Base-by-base conservation (phyloP, 2,797 vertebrate species). In the Atherinosoma microstoma region DNA sequence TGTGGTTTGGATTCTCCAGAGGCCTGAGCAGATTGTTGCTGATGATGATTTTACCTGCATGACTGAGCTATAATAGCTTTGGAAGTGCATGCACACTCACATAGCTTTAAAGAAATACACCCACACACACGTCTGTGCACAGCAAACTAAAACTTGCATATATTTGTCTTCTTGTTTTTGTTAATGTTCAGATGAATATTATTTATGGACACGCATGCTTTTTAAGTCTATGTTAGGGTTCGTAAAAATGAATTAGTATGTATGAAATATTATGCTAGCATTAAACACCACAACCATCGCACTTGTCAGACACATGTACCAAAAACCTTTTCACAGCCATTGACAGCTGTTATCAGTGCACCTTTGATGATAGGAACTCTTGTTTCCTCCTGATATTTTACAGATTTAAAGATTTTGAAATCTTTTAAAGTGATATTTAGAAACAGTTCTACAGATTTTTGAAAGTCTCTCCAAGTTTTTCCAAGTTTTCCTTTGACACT, bases 31-130 rank as follows among this genome's bases (percentile, higher is more conserved):
- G 85, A 91, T 90, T 87, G 83, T 60, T 76, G 59, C 45, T 76
- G 84, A 84, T 91, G 87, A 91, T 90, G 81, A 82, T 65, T 90
- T 92, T 86, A 91, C 85, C 90, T 91, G 90, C 90, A 87, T 90
- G 87, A 82, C 74, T 90, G 88, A 87, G 81, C 84, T 64, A 79
- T 82, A 77, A 85, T 82, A 75, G 83, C 73, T 67, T 67, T 67
- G 20, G 36, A 67, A 51, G 24, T 56, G 51, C 51, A 27, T 27
- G 54, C 71, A 10, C 34, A 35, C 73, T 73, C 79, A 72, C 57
- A 64, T 64, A 57, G 40, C 35, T 51, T 27, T 11, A 35, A 63
- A 59, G 35, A 54, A 59, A 24, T 4, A 45, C 16, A 20, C 16
- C 20, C 18, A 45, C 38, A 42, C 38, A 16, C 15, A 9, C 18